Evolutionary conservation across 2,113 vertebrate genomes (phyloP), one percentile per base, ranked within the genome.

Genomic region (Madoqua kirkii): DNA sequence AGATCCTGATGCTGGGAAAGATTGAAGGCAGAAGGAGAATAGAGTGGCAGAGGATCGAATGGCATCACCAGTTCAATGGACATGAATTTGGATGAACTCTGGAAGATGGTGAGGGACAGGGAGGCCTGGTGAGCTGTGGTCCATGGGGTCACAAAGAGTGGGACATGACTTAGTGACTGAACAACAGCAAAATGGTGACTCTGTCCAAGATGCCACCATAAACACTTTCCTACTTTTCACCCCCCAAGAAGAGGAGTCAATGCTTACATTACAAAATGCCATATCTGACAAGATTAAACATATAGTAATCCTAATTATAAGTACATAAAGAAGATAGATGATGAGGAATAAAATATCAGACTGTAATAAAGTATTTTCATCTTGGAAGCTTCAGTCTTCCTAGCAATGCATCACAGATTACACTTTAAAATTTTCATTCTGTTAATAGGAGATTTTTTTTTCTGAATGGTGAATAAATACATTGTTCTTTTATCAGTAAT

Each of bases 401-500:
- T 78, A 9, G n/a, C 52, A 86, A 48, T 57, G 13, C 5, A 79
- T 13, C 21, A 50, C 40, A 74, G 40, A 89, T 23, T 88, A 17
- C 33, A 81, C 50, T 82, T 93, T 81, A 60, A 97, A 89, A 12
- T n/a, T 92, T 93, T 76, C 31, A 64, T 67, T 96, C 7, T 85
- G 48, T 94, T 40, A 48, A 43, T 10, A 96, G 52, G 12, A 78
- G 74, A 40, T 23, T 55, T 87, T 78, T 87, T 87, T 87, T 92
- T 87, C 79, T 82, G 43, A 29, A 64, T 96, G 57, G 57, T 87
- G 92, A 94, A 78, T 43, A 85, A 60, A 79, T 67, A 74, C 6
- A 85, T 82, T 92, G 33, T 52, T 74, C 67, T 96, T 10, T 93
- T 89, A 93, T 57, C 81, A 88, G 29, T 92, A 91, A 91, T 50